phyloP scores from a whole-genome alignment of 2,888 invertebrate genomes.

The Isoperla grammatica region DNA sequence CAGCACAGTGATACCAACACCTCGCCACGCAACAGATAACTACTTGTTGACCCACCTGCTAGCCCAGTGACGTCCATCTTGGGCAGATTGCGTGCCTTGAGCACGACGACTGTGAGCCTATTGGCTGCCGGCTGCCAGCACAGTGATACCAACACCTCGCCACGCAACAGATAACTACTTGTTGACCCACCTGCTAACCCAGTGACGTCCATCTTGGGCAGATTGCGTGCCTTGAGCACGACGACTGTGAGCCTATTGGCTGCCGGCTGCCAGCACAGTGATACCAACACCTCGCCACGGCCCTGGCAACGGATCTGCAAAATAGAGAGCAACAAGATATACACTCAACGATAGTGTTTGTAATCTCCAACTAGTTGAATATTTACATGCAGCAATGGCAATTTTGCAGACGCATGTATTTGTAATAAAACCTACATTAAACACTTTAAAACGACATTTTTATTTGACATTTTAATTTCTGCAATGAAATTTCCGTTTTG shows the following conservation, averaged over 20 bases:
- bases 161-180: no score
- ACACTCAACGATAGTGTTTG: no score
- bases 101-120: slow-evolving; percentile 89
- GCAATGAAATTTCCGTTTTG: no score
- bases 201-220: slow-evolving; percentile 97
- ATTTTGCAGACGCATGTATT: no score
- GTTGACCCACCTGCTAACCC: slow-evolving; percentile 84
- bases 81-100: slow-evolving; percentile 95
- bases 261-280: slow-evolving; percentile 97
- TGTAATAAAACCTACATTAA: no score
- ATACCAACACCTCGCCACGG: slow-evolving; percentile 90
- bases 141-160: slow-evolving; percentile 90
- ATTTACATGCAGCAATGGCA: no score
- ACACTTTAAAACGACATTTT: no score
- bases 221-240: slow-evolving; percentile 91
- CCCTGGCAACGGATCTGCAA: slow-evolving; percentile 83
- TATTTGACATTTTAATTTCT: no score
- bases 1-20: slow-evolving; percentile 94
- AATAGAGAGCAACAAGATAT: no score
- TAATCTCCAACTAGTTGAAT: no score
- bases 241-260: slow-evolving; percentile 94
- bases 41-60: no score
- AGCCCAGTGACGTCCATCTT: slow-evolving; percentile 97
- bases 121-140: slow-evolving; percentile 98
- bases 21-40: no score